Base-by-base conservation (phyloP, 2,797 vertebrate genomes). In the Notoglanidium macrostoma region DNA sequence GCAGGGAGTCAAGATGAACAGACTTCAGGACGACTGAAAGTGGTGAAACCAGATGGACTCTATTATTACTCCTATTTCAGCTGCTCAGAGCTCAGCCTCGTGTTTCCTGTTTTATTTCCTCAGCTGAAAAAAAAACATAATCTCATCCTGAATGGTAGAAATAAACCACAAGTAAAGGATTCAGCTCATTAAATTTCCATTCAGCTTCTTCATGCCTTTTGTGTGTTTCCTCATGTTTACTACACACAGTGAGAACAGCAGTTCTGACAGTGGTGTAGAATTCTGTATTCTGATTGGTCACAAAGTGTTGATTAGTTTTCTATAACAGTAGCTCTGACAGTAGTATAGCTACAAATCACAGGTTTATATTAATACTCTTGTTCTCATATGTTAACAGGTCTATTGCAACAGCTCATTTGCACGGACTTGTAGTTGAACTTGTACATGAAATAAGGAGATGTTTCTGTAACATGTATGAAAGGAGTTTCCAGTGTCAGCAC, bases 1-100 rank as follows among this genome's bases (percentile, higher is more conserved):
- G 86, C 91, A 94, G 91, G 94, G 94, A 86, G 92, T 94, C 92
- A 90, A 93, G 70, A 91, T 91, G 0, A 94, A 89, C 73, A 92
- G 85, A 89, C 93, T 92, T 73, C 92, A 87, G 74, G 74, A 40
- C 23, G 55, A 79, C 19, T 12, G 51, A 94, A 91, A 87, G 89
- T 90, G 92, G 94, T 93, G 61, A 49, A 57, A 44, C 6, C 46
- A 83, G 51, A 83, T 80, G 79, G 9, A 84, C 29, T 72, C 40
- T 59, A 15, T 23, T 83, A 11, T 68, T 79, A 68, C 44, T 77
- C 65, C 51, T 40, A 6, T 15, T 46, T 44, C 26, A 61, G 70
- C 51, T 49, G 23, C 61, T 57, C 9, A 15, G 76, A 19, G 61
- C 29, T 87, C 19, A 73, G 54, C 35, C 11, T 26, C 15, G 9